Base-by-base conservation (phyloP, 2,888 invertebrate genomes). In the Sesia apiformis region DNA sequence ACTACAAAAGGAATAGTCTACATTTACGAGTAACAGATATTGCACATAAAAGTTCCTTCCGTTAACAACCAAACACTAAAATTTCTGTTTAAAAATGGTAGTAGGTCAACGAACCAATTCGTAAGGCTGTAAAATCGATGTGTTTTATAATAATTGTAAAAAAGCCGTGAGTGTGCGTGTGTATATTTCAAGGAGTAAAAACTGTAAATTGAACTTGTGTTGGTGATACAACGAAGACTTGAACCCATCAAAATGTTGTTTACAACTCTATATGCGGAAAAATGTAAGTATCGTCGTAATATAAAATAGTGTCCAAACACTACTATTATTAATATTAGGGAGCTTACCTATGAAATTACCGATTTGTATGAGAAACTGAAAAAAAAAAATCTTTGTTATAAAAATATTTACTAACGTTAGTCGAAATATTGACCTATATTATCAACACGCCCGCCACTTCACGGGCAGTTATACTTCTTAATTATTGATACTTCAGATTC, bases 191-290 rank as follows among this genome's bases (percentile, higher is more conserved):
- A 54, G 63, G 66, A 71, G 65, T 71, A 67, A 38, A 62, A 58
- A 61, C 65, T 67, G 65, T 72, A 66, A 72, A 66, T 53, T 58
- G 53, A 61, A 65, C 61, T 63, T 58, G 58, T 55, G 52, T 55
- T 51, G 63, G 69, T 76, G 72, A 73, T 69, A 73, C 72, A 76
- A 63, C 58, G 59, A 69, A 70, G 65, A 70, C 65, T 63, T 66
- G 71, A 80, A 79, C 65, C 70, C 72, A 62, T 63, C 63, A 62
- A 60, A 75, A 76, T 78, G 76, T 63, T 60, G 55, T 58, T 61
- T 57, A 55, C 58, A 54, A 54, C 56, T 52, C 52, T 57, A 53
- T 55, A 55, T 40, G 56, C 58, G 60, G 60, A 59, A 55, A 49
- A 59, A 57, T 58, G 65, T 64, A 54, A 63, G 64, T 64, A 61